Evolutionary conservation across 2,797 vertebrate species (phyloP).

Genomic region (Oophaga sylvatica): DNA sequence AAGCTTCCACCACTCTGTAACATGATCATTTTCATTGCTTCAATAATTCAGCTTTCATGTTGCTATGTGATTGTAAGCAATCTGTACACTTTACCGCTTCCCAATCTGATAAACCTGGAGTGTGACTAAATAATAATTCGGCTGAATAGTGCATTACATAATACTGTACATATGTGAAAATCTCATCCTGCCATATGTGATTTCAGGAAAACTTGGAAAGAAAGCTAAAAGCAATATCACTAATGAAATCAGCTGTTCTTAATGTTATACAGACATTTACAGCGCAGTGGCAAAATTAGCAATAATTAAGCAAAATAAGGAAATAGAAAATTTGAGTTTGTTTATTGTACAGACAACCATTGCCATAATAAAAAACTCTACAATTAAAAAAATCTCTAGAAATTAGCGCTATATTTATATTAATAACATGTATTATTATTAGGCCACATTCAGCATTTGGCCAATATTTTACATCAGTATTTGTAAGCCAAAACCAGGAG

Average conservation of each 20-base stretch:
- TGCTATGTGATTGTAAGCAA: slow-evolving; percentile 31
- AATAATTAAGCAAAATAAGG: neutral
- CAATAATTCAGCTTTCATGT: slow-evolving; percentile 52
- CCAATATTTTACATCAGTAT: too few relatives aligned
- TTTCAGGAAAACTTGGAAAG: slow-evolving; percentile 7
- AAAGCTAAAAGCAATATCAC: neutral
- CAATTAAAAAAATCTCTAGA: too few relatives aligned
- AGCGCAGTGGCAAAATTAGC: neutral
- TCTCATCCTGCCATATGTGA: neutral
- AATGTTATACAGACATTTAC: neutral
- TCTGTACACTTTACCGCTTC: slow-evolving; percentile 27
- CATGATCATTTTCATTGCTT: slow-evolving; percentile 42
- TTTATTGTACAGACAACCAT: neutral
- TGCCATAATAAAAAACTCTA: neutral
- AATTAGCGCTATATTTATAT: too few relatives aligned
- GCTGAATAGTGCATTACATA: slow-evolving; percentile 1
- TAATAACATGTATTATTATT: too few relatives aligned
- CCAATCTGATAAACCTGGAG: slow-evolving; percentile 29
- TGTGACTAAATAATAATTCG: slow-evolving; percentile 32
- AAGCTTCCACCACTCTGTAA: slow-evolving; percentile 26
- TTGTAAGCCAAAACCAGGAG: too few relatives aligned
- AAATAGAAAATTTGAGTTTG: neutral
- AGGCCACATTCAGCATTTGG: too few relatives aligned
- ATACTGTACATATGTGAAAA: slow-evolving; percentile 6
- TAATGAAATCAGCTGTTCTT: neutral